Percentiles rank a stretch among this genome's conserved stretches.
phyloP scores from a whole-genome alignment of 2,797 vertebrate genomes.

The Poeciliopsis presidionis region DNA sequence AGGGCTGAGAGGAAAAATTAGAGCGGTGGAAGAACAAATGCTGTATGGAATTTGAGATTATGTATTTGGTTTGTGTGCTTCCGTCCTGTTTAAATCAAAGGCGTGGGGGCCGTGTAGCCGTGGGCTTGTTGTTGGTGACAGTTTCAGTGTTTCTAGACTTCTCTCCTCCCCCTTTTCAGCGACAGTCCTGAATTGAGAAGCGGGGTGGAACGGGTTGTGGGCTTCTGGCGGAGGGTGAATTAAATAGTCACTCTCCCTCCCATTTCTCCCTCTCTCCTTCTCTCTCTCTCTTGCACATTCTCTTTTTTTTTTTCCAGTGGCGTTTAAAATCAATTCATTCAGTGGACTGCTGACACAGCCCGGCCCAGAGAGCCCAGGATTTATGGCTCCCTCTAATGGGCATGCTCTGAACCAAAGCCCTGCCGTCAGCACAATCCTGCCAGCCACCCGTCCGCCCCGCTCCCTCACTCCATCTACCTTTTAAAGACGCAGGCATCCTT shows the following conservation, averaged over 20 bases:
- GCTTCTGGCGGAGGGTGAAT: constrained; percentile 72
- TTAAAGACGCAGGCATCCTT: constrained; percentile 74
- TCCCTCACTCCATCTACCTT: constrained; percentile 73
- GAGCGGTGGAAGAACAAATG: constrained; percentile 64
- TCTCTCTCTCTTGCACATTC: constrained; percentile 40
- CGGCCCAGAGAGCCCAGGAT: constrained; percentile 85
- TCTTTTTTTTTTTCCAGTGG: constrained; percentile 76
- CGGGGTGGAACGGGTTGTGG: constrained; percentile 60
- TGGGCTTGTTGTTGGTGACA: constrained; percentile 65
- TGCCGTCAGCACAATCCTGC: constrained; percentile 87
- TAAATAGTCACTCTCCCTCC: constrained; percentile 72
- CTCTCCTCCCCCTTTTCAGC: constrained; percentile 65
- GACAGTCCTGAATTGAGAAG: constrained; percentile 70
- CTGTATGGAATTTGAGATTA: constrained; percentile 71
- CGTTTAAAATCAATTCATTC: constrained; percentile 93
- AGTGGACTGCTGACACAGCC: constrained; percentile 89
- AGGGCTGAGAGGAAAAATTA: constrained; percentile 60
- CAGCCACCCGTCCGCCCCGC: constrained; percentile 68
- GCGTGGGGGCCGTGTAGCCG: constrained; percentile 54
- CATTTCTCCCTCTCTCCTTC: constrained; percentile 28
- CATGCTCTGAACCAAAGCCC: constrained; percentile 83
- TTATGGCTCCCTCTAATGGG: constrained; percentile 89
- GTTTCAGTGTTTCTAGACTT: constrained; percentile 68
- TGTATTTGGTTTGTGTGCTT: constrained; percentile 66
- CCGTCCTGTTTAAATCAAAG: constrained; percentile 62